phyloP scores from a whole-genome alignment of 2,113 vertebrate species.

The Phycodurus eques region DNA sequence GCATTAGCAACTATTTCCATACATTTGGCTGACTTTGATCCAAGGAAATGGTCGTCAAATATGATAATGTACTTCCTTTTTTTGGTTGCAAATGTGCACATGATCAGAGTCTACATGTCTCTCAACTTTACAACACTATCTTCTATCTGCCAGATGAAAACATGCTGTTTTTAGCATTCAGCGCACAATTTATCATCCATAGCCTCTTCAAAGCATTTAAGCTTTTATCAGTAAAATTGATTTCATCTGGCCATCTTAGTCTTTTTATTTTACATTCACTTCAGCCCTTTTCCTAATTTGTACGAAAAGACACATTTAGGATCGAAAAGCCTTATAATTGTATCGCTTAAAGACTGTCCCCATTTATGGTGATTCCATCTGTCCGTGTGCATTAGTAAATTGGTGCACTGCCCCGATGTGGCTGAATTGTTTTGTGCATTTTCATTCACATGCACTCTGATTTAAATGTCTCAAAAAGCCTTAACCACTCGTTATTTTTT shows the following conservation, averaged over 20 bases:
- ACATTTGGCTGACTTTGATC: slow-evolving; percentile 50
- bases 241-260: slow-evolving; percentile 12
- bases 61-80: neutral
- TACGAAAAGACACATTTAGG: slow-evolving; percentile 58
- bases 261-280: slow-evolving; percentile 11
- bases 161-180: slow-evolving; percentile 12
- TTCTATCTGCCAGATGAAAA: slow-evolving; percentile 8
- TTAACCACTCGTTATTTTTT: neutral
- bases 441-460: neutral
- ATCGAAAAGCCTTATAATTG: slow-evolving; percentile 54
- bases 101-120: slow-evolving; percentile 18
- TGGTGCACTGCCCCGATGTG: slow-evolving; percentile 31
- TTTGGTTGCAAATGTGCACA: neutral
- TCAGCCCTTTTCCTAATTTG: neutral
- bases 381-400: slow-evolving; percentile 59
- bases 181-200: slow-evolving; percentile 23
- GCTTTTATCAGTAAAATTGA: slow-evolving; percentile 9
- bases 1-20: slow-evolving; percentile 52
- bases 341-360: slow-evolving; percentile 54
- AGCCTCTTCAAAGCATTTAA: slow-evolving; percentile 29
- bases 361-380: slow-evolving; percentile 55
- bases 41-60: slow-evolving; percentile 33
- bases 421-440: slow-evolving; percentile 36
- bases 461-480: neutral
- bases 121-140: neutral